A percentile compares a stretch with the other conserved stretches of the same genome.
Evolutionary conservation across 1,140 invertebrate genomes (phyloP).

Genomic region (Aplysia californica): DNA sequence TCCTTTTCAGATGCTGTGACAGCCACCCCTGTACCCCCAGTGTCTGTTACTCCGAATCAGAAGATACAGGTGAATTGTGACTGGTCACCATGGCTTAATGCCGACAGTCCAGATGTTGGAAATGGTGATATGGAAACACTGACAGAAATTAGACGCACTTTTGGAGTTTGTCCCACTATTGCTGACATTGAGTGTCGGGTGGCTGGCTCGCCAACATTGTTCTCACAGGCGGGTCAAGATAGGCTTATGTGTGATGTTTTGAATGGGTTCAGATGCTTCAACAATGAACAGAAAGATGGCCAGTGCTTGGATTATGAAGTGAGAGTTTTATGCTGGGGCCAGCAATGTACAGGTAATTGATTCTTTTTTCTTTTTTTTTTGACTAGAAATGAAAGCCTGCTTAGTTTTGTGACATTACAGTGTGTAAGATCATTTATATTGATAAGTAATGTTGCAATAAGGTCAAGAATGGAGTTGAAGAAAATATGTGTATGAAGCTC

Average conservation of each 20-base stretch:
- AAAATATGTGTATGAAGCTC: too few species aligned
- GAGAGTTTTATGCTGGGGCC: conserved; percentile 49
- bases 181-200: conserved; percentile 80
- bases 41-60: too few species aligned
- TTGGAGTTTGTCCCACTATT: conserved; percentile 74
- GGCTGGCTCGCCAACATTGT: conserved; percentile 72
- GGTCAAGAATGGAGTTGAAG: too few species aligned
- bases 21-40: too few species aligned
- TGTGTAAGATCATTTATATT: too few species aligned
- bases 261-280: conserved; percentile 62
- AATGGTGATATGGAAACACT: conserved; percentile 61
- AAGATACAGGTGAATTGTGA: conserved; percentile 33
- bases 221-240: conserved; percentile 75
- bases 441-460: too few species aligned
- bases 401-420: too few species aligned
- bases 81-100: conserved; percentile 61
- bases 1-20: too few species aligned
- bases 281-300: conserved; percentile 47
- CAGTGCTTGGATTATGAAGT: conserved; percentile 55
- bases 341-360: conserved; percentile 38
- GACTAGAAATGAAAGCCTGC: too few species aligned
- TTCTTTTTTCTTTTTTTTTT: too few species aligned
- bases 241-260: conserved; percentile 62
- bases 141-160: conserved; percentile 44
- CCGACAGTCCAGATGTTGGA: conserved; percentile 36